A percentile compares a stretch with the other conserved stretches of the same genome.
Evolutionary conservation across 1,140 invertebrate genomes (phyloP).

Genomic region (Euwallacea similis): DNA sequence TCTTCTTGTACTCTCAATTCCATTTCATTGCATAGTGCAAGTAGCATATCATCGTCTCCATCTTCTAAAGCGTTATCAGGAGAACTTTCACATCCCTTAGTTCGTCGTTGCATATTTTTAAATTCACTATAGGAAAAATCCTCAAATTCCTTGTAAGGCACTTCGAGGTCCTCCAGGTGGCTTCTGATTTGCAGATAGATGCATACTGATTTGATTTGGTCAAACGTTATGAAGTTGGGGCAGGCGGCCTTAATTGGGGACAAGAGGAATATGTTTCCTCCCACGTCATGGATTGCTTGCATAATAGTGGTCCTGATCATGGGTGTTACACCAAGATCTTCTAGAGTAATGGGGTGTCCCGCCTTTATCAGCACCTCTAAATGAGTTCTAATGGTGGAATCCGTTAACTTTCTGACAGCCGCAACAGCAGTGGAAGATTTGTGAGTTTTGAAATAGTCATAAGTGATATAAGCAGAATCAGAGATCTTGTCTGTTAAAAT

Average conservation of each 20-base stretch:
- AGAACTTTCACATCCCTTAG: neutral
- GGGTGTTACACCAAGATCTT: slow-evolving; percentile 38
- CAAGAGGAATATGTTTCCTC: slow-evolving; percentile 15
- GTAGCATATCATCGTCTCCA: slow-evolving; percentile 4
- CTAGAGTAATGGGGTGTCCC: slow-evolving; percentile 44
- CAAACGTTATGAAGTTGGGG: slow-evolving; percentile 40
- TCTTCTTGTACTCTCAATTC: slow-evolving; percentile 15
- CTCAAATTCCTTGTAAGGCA: slow-evolving; percentile 46
- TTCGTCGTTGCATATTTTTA: neutral
- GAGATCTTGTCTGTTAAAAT: neutral
- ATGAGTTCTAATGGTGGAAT: slow-evolving; percentile 39
- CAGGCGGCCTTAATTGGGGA: slow-evolving; percentile 37
- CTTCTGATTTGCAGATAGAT: slow-evolving; percentile 41
- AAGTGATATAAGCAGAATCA: slow-evolving; percentile 1
- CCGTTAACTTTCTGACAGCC: slow-evolving; percentile 21
- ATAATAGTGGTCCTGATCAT: slow-evolving; percentile 26
- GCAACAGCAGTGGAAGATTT: slow-evolving; percentile 14
- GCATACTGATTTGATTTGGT: slow-evolving; percentile 42
- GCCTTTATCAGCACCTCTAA: slow-evolving; percentile 39
- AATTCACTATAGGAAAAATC: slow-evolving; percentile 18
- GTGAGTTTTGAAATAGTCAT: neutral
- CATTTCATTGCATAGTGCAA: slow-evolving; percentile 23
- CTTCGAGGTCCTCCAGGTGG: slow-evolving; percentile 38
- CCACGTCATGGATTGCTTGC: slow-evolving; percentile 21
- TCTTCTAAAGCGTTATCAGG: neutral